Conservation (phyloP, 1,140 invertebrate species). For the Apocrypta bakeri region DNA sequence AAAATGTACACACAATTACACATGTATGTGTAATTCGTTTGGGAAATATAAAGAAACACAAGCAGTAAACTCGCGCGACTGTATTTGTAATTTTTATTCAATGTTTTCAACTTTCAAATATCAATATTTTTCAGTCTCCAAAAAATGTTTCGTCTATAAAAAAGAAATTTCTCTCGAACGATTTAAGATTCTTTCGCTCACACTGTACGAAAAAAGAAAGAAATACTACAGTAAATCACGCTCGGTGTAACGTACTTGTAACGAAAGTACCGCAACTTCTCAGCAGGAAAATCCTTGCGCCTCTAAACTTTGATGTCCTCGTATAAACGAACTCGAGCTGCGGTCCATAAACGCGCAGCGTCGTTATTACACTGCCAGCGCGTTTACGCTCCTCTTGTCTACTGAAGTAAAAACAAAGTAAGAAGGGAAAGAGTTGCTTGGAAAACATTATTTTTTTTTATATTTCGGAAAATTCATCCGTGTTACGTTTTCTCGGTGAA, state of each 20-base stretch:
- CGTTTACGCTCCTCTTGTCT: not conserved
- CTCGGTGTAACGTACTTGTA: not conserved
- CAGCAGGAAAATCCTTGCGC: not conserved
- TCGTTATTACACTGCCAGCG: not conserved
- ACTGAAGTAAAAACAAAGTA: not conserved
- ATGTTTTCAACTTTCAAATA: not conserved
- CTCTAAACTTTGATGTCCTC: constrained; percentile 5
- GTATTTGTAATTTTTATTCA: not conserved
- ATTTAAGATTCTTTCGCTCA: not conserved
- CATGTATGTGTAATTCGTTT: too few relatives aligned
- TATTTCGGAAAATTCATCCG: not conserved
- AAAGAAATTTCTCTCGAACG: not conserved
- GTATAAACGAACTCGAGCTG: constrained; percentile 4
- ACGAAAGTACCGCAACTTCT: not conserved
- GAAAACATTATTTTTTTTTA: not conserved
- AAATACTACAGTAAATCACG: too few relatives aligned
- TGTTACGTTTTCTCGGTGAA: not conserved
- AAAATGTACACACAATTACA: too few relatives aligned
- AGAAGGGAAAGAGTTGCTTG: not conserved
- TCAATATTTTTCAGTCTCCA: not conserved
- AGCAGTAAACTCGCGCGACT: not conserved
- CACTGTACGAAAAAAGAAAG: not conserved
- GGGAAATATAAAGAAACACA: too few relatives aligned
- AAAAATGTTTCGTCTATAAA: not conserved
- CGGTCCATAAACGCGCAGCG: not conserved